Percentiles rank a stretch among this genome's conserved stretches.
phyloP scores from a whole-genome alignment of 2,888 invertebrate genomes.

The Acanthosepion pharaonis region DNA sequence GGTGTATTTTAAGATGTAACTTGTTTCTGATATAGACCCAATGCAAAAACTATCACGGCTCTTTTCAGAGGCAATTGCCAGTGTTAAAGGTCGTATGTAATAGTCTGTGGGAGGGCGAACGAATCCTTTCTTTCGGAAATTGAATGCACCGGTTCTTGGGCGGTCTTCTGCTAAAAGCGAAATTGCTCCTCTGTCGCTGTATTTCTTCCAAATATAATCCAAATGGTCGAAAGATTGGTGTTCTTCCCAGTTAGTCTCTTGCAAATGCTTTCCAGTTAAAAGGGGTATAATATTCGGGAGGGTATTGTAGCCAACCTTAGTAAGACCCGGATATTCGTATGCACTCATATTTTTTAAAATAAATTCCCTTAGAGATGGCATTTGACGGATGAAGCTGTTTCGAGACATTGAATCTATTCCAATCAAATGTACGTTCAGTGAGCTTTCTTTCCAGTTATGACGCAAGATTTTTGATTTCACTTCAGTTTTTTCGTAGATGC shows the following conservation, averaged over 20 bases:
- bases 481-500: not conserved
- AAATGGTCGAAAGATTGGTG: not conserved
- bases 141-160: constrained; percentile 35
- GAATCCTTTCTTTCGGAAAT: not conserved
- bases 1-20: not conserved
- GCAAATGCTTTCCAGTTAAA: not conserved
- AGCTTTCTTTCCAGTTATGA: not conserved
- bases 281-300: constrained; percentile 12
- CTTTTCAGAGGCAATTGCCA: constrained; percentile 10
- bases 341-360: not conserved
- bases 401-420: constrained; percentile 40
- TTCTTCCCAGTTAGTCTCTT: not conserved
- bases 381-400: constrained; percentile 24
- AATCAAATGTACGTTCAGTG: not conserved
- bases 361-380: not conserved
- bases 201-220: constrained; percentile 40
- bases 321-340: not conserved
- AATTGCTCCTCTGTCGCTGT: not conserved
- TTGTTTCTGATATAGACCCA: not conserved
- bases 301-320: constrained; percentile 35
- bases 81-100: not conserved
- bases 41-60: not conserved
- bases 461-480: not conserved
- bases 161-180: constrained; percentile 25
- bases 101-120: not conserved